Conservation (phyloP, 2,113 vertebrate genomes). For the Pluvialis apricaria region DNA sequence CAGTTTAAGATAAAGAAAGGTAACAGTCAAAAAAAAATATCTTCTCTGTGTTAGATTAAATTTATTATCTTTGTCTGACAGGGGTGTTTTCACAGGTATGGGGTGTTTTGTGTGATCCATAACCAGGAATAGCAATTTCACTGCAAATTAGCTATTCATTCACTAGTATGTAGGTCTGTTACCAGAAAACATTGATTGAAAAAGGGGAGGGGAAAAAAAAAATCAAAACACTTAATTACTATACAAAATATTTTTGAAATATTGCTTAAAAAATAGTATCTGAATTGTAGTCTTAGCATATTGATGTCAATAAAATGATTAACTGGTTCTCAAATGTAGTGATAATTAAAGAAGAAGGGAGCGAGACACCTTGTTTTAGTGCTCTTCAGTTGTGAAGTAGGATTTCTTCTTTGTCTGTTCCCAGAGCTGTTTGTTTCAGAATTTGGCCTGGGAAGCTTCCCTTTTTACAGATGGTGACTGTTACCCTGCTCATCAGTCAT, state of each 20-base stretch:
- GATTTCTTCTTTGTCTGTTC: neutral
- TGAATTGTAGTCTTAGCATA: neutral
- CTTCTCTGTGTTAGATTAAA: neutral
- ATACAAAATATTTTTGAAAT: neutral
- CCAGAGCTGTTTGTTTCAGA: neutral
- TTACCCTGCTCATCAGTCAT: neutral
- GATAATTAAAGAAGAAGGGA: neutral
- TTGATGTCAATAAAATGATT: neutral
- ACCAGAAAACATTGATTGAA: neutral
- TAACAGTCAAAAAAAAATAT: accelerated
- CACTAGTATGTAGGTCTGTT: neutral
- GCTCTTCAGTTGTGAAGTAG: neutral
- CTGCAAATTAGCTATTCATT: neutral
- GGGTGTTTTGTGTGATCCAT: neutral
- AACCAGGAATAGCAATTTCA: neutral
- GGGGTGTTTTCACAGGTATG: neutral
- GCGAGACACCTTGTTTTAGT: neutral
- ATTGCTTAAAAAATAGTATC: neutral
- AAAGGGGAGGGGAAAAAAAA: neutral
- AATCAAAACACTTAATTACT: neutral
- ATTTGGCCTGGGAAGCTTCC: neutral
- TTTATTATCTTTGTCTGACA: neutral
- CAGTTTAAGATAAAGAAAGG: neutral
- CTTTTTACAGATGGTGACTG: neutral
- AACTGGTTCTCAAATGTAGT: neutral